Conservation (phyloP, 2,888 invertebrate genomes). For the Metalampra italica region DNA sequence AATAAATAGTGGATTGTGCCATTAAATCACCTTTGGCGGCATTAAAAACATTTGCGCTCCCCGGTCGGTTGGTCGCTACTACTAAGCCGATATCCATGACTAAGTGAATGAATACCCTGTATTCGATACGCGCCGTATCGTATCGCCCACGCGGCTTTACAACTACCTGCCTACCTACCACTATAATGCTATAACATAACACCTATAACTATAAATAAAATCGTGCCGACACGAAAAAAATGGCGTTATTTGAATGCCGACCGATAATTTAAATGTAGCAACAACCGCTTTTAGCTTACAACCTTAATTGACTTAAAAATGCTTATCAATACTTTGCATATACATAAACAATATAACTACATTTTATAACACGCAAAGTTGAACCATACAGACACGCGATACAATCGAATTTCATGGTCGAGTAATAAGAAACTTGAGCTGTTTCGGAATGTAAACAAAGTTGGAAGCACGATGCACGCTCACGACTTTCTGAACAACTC, state of each 20-base stretch:
- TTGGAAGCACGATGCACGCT: constrained; percentile 78
- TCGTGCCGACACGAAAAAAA: constrained; percentile 77
- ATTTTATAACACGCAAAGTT: constrained; percentile 22
- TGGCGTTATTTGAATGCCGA: constrained; percentile 77
- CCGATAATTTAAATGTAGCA: constrained; percentile 79
- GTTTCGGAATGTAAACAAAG: constrained; percentile 44
- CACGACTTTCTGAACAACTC: constrained; percentile 79
- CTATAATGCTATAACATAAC: constrained; percentile 47
- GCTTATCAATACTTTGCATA: constrained; percentile 67
- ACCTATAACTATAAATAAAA: constrained; percentile 67
- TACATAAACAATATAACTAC: constrained; percentile 32
- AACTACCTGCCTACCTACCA: constrained; percentile 24
- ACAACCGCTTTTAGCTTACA: constrained; percentile 79
- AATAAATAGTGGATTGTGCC: not conserved
- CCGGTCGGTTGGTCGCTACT: constrained; percentile 21
- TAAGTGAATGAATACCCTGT: constrained; percentile 49
- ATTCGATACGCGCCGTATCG: constrained; percentile 41
- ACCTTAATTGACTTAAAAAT: constrained; percentile 79
- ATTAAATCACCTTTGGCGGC: not conserved
- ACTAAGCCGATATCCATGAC: constrained; percentile 41
- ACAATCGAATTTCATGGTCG: constrained; percentile 28
- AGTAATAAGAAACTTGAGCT: constrained; percentile 33
- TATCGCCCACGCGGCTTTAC: constrained; percentile 59
- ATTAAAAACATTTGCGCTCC: constrained; percentile 4
- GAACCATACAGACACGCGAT: constrained; percentile 27